A percentile compares a stretch with the other conserved stretches of the same genome.
These are phyloP conservation scores for Phenganax stokvisi DNA, from an alignment of 92 coral and sea anemone genomes.

Conservation along the genomic window DNA sequence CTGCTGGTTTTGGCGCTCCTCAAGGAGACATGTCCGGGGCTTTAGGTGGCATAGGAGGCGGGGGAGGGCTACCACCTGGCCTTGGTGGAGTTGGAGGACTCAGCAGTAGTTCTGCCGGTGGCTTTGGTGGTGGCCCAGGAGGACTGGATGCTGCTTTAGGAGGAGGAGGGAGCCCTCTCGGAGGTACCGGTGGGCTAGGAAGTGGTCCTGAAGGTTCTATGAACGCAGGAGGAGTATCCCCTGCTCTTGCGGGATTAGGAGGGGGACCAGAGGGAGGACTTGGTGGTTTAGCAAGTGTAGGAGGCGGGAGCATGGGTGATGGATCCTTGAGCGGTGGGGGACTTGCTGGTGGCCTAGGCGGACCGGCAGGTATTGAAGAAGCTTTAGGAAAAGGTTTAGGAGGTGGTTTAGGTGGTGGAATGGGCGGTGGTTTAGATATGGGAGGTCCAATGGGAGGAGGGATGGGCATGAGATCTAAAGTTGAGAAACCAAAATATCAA, in stretches of 20 bases:
- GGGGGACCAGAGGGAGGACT: slow-evolving; percentile 28
- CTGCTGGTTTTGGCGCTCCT: slow-evolving; percentile 8
- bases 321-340: slow-evolving; percentile 40
- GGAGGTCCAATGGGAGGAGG: slow-evolving; percentile 35
- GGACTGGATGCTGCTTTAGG: slow-evolving; percentile 40
- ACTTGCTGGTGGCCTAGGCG: slow-evolving; percentile 58
- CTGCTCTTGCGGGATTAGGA: too few relatives aligned
- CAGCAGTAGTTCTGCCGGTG: slow-evolving; percentile 43
- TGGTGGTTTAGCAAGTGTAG: slow-evolving; percentile 26
- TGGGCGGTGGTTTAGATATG: slow-evolving; percentile 54
- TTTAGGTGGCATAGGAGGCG: background rate
- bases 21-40: background rate
- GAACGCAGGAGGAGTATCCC: slow-evolving; percentile 14
- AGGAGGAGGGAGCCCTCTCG: slow-evolving; percentile 9
- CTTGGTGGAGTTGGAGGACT: slow-evolving; percentile 25
- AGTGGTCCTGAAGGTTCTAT: slow-evolving; percentile 36
- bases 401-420: slow-evolving; percentile 57
- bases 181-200: slow-evolving; percentile 54
- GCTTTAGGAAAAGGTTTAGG: slow-evolving; percentile 21
- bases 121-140: slow-evolving; percentile 49
- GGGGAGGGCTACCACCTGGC: slow-evolving; percentile 2
- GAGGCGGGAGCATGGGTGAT: slow-evolving; percentile 8
- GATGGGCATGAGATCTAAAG: slow-evolving; percentile 45
- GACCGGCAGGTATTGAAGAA: slow-evolving; percentile 21
- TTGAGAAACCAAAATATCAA: slow-evolving; percentile 48